phyloP scores from a whole-genome alignment of 2,888 invertebrate species.

The Spicauda simplicius region DNA sequence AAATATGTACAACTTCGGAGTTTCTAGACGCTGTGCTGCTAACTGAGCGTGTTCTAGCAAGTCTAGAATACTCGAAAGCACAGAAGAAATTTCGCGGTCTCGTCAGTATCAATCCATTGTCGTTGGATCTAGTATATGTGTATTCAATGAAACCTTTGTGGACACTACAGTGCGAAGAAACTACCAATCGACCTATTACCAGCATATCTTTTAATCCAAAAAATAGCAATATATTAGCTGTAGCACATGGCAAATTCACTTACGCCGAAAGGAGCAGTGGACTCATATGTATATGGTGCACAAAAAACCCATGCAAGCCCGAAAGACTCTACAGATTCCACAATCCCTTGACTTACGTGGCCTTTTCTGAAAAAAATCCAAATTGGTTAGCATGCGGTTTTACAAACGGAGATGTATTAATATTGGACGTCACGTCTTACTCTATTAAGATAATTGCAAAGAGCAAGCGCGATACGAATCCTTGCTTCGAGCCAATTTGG shows the following conservation, averaged over 20 bases:
- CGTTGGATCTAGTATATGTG: slow-evolving; percentile 86
- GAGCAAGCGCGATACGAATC: slow-evolving; percentile 84
- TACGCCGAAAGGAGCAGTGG: slow-evolving; percentile 85
- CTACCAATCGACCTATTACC: slow-evolving; percentile 84
- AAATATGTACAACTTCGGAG: slow-evolving; percentile 57
- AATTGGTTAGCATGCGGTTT: slow-evolving; percentile 91
- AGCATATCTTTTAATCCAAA: slow-evolving; percentile 87
- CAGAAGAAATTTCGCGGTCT: slow-evolving; percentile 90
- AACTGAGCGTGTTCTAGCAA: slow-evolving; percentile 89
- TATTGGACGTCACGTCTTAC: slow-evolving; percentile 88
- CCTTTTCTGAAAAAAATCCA: slow-evolving; percentile 88
- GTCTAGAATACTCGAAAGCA: slow-evolving; percentile 86
- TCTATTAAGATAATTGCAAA: slow-evolving; percentile 78
- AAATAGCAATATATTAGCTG: slow-evolving; percentile 90
- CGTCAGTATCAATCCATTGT: slow-evolving; percentile 84
- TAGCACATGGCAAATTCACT: slow-evolving; percentile 89
- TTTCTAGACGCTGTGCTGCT: slow-evolving; percentile 87
- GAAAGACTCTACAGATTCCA: slow-evolving; percentile 88
- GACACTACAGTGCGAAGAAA: slow-evolving; percentile 84
- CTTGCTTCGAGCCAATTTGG: slow-evolving; percentile 88
- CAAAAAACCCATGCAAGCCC: slow-evolving; percentile 91
- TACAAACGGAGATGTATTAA: slow-evolving; percentile 88
- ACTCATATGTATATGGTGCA: slow-evolving; percentile 90
- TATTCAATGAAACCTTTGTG: slow-evolving; percentile 88
- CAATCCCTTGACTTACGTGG: slow-evolving; percentile 87